Evolutionary conservation across 2,797 vertebrate genomes (phyloP), one percentile per base, ranked within the genome.

Genomic region (Hypotaenidia okinawae): DNA sequence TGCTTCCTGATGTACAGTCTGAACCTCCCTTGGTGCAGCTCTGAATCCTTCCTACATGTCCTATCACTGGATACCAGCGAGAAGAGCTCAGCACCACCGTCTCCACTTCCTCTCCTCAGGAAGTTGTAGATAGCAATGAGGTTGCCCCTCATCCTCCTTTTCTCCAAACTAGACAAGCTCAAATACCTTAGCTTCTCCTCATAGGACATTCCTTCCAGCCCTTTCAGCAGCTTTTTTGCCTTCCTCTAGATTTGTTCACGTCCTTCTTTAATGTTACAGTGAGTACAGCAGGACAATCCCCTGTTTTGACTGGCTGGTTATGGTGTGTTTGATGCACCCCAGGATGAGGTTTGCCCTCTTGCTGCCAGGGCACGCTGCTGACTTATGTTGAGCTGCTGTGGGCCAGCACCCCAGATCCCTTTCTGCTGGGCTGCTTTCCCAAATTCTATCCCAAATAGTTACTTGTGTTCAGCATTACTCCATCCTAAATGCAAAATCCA

Each of bases 391-490:
- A 54, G 37, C 45, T 63, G 61, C 30, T 64, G 59, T 12, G 3
- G 1, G 6, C 18, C 18, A 41, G 37, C 30, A 33, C 18, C 35
- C 4, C 37, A 43, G 32, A 30, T 27, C 76, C 19, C 32, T 55
- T 45, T 45, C 51, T 78, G 76, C 51, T 35, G 62, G 49, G 39
- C 51, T 78, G 25, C 19, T 62, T 32, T 13, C 16, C n/a, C 16
- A 37, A 35, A 27, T 72, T 13, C 6, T 25, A 37, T 62, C 37
- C 25, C 37, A 21, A 0, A 54, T 45, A 37, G 30, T 21, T 54
- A 25, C 19, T 45, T 30, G 8, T 83, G 47, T 22, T 21, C 1
- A 0, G 8, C 0, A 1, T 62, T 35, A 54, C 22, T 45, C 25
- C 2, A 1, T 43, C 25, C 32, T 6, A 32, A 16, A 3, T 83